Evolutionary conservation across 2,113 vertebrate species (phyloP).

Genomic region (Periophthalmus modestus): DNA sequence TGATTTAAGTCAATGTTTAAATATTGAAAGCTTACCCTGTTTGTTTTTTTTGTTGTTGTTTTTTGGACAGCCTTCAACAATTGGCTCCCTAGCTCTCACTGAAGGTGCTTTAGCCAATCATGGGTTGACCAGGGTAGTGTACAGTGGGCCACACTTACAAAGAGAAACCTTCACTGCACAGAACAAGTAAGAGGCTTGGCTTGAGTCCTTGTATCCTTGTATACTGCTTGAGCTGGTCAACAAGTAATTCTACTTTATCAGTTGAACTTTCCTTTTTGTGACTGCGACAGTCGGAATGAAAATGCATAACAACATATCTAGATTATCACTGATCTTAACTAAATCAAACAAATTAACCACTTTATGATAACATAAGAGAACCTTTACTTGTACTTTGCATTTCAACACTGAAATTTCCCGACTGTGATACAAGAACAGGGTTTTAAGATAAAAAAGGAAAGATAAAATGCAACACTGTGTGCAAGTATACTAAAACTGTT

Average conservation of each 20-base stretch:
- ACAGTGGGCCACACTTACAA: slow-evolving; percentile 95
- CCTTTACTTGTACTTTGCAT: too few relatives aligned
- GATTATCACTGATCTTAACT: background rate
- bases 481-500: too few relatives aligned
- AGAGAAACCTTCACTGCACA: slow-evolving; percentile 96
- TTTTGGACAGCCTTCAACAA: slow-evolving; percentile 86
- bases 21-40: slow-evolving; percentile 2
- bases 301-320: background rate
- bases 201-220: background rate
- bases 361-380: background rate
- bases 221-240: background rate
- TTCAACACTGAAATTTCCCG: too few relatives aligned
- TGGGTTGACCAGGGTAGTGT: slow-evolving; percentile 91
- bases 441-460: too few relatives aligned
- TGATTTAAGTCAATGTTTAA: background rate
- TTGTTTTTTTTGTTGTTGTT: too few relatives aligned
- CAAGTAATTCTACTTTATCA: background rate
- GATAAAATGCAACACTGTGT: too few relatives aligned
- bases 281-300: background rate
- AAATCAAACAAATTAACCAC: background rate
- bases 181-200: slow-evolving; percentile 82
- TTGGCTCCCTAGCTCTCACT: slow-evolving; percentile 94
- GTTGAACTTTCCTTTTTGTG: slow-evolving; percentile 15
- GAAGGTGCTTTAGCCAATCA: slow-evolving; percentile 96
- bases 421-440: too few relatives aligned